A percentile compares a stretch with the other conserved stretches of the same genome.
Evolutionary conservation across 2,888 invertebrate genomes (phyloP).

Genomic region (Drosophila villosipedis): DNA sequence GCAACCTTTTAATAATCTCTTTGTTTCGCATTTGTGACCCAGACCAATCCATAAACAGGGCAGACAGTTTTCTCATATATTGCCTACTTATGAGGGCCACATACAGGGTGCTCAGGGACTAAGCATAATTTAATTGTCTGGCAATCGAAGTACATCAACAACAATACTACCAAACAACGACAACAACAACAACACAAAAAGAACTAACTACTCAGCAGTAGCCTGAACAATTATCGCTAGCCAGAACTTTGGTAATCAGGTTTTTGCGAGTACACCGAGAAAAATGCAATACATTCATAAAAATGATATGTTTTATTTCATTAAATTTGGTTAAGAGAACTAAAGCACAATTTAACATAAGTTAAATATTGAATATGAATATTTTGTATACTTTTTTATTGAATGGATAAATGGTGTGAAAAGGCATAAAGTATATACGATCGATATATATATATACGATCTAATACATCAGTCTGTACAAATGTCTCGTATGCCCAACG

Average conservation of each 20-base stretch:
- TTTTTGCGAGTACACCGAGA: slow-evolving; percentile 2
- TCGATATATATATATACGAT: neutral
- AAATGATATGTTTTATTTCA: fast-evolving
- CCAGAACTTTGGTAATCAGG: slow-evolving; percentile 38
- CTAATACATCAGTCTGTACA: neutral
- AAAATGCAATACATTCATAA: neutral
- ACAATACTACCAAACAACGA: neutral
- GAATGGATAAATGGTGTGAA: neutral
- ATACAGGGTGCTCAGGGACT: slow-evolving; percentile 29
- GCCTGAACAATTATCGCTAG: slow-evolving; percentile 57
- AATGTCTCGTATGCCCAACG: neutral
- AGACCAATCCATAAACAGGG: slow-evolving; percentile 1
- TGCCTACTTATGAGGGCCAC: slow-evolving; percentile 54
- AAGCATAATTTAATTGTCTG: slow-evolving; percentile 70
- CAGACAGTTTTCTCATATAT: slow-evolving; percentile 18
- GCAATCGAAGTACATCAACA: slow-evolving; percentile 51
- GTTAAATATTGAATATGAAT: neutral
- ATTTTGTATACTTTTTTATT: neutral
- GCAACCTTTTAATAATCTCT: neutral
- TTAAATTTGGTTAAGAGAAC: neutral
- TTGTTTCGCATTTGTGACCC: slow-evolving; percentile 8
- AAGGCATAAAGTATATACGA: neutral
- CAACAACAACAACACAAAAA: slow-evolving; percentile 12
- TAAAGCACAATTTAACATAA: neutral
- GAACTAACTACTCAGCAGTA: slow-evolving; percentile 12